Base-by-base conservation (phyloP, 2,888 invertebrate species). In the Drosophila rellima region DNA sequence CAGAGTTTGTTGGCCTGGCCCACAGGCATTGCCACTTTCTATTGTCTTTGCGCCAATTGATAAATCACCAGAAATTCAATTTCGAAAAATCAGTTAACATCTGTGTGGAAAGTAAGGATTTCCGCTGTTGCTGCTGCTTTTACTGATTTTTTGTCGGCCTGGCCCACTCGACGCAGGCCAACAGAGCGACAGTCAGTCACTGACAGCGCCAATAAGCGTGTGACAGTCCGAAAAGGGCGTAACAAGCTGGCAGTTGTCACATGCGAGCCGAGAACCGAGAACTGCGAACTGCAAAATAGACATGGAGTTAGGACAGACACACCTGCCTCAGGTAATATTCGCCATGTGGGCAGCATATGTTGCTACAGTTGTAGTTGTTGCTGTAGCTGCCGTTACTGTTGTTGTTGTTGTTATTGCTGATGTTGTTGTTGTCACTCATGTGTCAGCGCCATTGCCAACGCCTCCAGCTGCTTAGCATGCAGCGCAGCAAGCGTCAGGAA, bases 381-480 rank as follows among this genome's bases (percentile, higher is more conserved):
- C 18, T 45, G 35, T 13, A 51, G 51, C 40, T 42, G 57, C 20
- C 26, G 20, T 7, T 62, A 44, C 11, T 57, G 64, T 60, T 77
- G 76, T 69, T 70, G 71, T 69, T 75, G 81, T 72, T n/a, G n/a
- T n/a, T n/a, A n/a, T n/a, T n/a, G n/a, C n/a, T n/a, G n/a, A n/a
- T 57, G 64, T 61, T 77, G 76, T 69, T 71, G 73, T 69, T 75
- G 81, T 73, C 79, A 64, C 60, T 82, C 84, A 74, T 68, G 75
- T 81, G 81, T 86, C 86, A 82, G 68, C 76, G 70, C 37, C 70
- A 60, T 69, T 73, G 80, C 70, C 64, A 68, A 80, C 75, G 87
- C 82, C 76, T 80, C 70, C 80, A 63, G 81, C 90, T 82, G 79
- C 75, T 91, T 88, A 87, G 90, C 89, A 90, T 91, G 91, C 90